These are phyloP conservation scores for Irena cyanogastra DNA, from an alignment of 2,113 vertebrate species.

Conservation along the genomic window DNA sequence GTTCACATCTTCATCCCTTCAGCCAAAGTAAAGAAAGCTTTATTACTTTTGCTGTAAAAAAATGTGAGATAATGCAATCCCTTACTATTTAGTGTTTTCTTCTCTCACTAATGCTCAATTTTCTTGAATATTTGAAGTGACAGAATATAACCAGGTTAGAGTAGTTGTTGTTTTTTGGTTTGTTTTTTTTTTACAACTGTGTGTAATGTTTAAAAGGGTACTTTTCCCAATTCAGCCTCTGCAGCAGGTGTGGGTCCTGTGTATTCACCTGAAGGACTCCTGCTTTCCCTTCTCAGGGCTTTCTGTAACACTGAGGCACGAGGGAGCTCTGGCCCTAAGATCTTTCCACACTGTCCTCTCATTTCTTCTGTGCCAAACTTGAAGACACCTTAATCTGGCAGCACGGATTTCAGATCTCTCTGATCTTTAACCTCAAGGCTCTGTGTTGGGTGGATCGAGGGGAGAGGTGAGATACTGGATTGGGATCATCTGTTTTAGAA, in stretches of 20 bases:
- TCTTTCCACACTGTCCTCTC: not conserved
- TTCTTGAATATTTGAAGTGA: not conserved
- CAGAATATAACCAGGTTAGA: not conserved
- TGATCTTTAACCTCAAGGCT: not conserved
- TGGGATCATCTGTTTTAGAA: not conserved
- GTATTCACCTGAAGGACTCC: not conserved
- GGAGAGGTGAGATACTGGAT: not conserved
- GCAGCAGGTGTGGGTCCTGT: not conserved
- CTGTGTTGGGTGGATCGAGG: rapidly evolving
- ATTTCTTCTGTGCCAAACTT: not conserved
- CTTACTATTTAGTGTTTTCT: not conserved
- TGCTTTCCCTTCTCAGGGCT: not conserved
- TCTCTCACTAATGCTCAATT: not conserved
- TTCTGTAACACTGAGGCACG: rapidly evolving
- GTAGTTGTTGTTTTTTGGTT: no score
- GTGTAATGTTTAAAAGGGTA: not conserved
- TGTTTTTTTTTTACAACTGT: not conserved
- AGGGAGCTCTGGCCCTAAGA: not conserved
- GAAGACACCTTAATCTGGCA: not conserved
- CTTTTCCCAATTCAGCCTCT: not conserved
- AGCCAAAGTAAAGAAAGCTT: not conserved
- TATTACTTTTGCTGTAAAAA: not conserved
- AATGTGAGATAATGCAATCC: not conserved
- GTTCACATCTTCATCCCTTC: not conserved
- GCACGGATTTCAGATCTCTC: not conserved